These are phyloP conservation scores for Copidosoma aretas DNA, from an alignment of 2,888 invertebrate species.

Conservation along the genomic window DNA sequence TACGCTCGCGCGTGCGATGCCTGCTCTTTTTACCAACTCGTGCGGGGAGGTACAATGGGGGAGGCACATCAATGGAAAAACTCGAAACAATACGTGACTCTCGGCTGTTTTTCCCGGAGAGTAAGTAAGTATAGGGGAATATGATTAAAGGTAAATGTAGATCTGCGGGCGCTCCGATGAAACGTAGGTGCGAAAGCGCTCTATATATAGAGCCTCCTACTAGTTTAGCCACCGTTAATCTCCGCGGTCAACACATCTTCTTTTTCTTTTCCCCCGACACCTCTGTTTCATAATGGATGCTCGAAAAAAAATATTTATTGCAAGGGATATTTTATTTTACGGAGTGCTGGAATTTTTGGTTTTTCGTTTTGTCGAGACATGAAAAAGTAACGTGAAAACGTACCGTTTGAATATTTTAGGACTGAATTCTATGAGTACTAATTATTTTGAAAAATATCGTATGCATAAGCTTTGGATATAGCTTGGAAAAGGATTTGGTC, in stretches of 20 bases:
- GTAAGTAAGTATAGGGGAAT: not conserved
- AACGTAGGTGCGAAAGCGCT: slow-evolving; percentile 11
- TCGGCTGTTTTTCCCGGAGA: not conserved
- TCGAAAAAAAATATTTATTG: slow-evolving; percentile 7
- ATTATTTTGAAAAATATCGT: no score
- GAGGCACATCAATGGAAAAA: not conserved
- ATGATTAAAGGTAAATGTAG: slow-evolving; percentile 15
- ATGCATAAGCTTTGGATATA: no score
- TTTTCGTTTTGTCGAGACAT: no score
- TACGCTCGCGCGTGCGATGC: not conserved
- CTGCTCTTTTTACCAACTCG: slow-evolving; percentile 14
- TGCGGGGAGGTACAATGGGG: not conserved
- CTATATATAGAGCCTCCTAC: slow-evolving; percentile 26
- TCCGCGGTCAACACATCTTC: slow-evolving; percentile 6
- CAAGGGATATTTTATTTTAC: no score
- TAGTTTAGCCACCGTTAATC: slow-evolving; percentile 21
- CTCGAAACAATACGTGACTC: not conserved
- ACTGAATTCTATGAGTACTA: no score
- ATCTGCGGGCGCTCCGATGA: not conserved
- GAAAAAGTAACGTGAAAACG: no score
- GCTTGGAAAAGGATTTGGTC: no score
- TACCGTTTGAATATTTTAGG: no score
- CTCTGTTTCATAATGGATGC: slow-evolving; percentile 8
- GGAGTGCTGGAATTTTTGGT: not conserved
- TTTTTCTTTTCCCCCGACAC: no score